phyloP scores from a whole-genome alignment of 2,113 vertebrate species.

The Seriola rivoliana region DNA sequence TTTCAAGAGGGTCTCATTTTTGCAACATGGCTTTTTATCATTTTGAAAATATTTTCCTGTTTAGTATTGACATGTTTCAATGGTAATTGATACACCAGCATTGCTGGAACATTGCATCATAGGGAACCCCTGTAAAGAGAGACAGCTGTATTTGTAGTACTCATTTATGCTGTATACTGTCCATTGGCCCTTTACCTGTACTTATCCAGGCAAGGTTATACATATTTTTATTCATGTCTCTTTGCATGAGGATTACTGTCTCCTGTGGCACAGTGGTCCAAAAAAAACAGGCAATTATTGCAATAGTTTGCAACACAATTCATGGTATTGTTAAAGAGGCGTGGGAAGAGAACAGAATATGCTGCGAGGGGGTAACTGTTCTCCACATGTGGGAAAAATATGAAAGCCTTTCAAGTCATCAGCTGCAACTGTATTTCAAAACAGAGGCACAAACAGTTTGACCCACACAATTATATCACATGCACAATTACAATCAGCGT shows the following conservation, averaged over 20 bases:
- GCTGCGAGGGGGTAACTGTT: constrained; percentile 37
- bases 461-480: constrained; percentile 28
- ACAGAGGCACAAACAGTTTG: constrained; percentile 25
- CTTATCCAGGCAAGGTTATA: neutral
- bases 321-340: constrained; percentile 54
- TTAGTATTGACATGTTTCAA: neutral
- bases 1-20: too few relatives aligned
- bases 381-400: constrained; percentile 27
- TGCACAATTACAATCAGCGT: constrained; percentile 15
- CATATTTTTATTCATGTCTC: constrained; percentile 24
- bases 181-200: constrained; percentile 40
- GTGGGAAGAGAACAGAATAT: constrained; percentile 45
- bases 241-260: constrained; percentile 23
- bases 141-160: neutral
- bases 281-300: constrained; percentile 39
- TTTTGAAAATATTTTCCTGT: neutral
- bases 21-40: neutral
- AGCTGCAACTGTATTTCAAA: constrained; percentile 40
- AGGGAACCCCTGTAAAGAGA: neutral
- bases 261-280: constrained; percentile 1
- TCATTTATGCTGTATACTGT: neutral
- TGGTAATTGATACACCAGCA: neutral
- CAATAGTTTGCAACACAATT: constrained; percentile 49
- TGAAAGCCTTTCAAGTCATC: constrained; percentile 50
- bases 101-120: neutral